Evolutionary conservation across 2,113 vertebrate species (phyloP).

Genomic region (Suricata suricatta): DNA sequence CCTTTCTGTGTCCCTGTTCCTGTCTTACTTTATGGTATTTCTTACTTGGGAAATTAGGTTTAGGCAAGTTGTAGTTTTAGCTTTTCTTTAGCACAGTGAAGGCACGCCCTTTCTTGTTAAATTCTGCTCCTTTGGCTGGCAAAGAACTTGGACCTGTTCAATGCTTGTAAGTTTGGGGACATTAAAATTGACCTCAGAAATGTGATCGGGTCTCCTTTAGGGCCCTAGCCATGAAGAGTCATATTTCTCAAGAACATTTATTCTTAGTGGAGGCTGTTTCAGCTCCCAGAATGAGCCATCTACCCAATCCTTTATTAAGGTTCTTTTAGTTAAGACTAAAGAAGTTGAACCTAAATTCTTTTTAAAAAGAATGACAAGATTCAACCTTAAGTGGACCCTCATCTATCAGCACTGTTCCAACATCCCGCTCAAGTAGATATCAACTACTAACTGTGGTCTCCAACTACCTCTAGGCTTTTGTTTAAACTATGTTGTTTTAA

Average conservation of each 20-base stretch:
- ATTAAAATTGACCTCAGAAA: slow-evolving; percentile 31
- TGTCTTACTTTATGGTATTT: background rate
- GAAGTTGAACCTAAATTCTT: background rate
- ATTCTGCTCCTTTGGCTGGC: slow-evolving; percentile 29
- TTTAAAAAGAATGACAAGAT: background rate
- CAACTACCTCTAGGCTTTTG: background rate
- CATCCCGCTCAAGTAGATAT: background rate
- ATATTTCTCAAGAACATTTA: slow-evolving; percentile 65
- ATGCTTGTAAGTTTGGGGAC: background rate
- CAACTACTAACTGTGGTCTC: background rate
- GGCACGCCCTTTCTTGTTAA: slow-evolving; percentile 3
- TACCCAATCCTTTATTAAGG: background rate
- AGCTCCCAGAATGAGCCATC: background rate
- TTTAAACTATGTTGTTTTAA: background rate
- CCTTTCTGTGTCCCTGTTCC: background rate
- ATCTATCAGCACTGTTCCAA: background rate
- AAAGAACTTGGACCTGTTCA: background rate
- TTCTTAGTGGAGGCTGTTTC: slow-evolving; percentile 40
- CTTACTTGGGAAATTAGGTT: slow-evolving; percentile 19
- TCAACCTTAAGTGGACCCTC: background rate
- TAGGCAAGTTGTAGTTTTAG: background rate
- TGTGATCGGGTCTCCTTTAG: slow-evolving; percentile 30
- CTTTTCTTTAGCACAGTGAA: background rate
- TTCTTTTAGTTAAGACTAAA: slow-evolving; percentile 6
- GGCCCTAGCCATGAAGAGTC: background rate